Conservation (phyloP, 1,140 invertebrate species). For the Caerostris darwini region DNA sequence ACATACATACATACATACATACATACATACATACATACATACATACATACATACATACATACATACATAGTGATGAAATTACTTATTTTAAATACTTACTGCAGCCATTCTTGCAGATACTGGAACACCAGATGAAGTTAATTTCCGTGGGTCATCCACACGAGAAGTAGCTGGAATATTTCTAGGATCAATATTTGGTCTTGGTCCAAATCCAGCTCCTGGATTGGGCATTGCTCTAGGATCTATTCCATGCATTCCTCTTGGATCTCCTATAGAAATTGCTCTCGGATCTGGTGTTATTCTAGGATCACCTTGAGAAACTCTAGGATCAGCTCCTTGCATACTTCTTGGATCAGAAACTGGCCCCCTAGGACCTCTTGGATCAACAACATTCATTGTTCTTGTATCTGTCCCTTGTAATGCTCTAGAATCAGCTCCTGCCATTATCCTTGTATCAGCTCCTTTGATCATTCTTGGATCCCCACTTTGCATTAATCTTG, state of each 20-base stretch:
- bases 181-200: not conserved
- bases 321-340: constrained; percentile 27
- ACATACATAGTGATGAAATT: not conserved
- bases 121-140: not conserved
- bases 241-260: not conserved
- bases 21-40: not conserved
- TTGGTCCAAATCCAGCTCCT: not conserved
- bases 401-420: constrained; percentile 9
- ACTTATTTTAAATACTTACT: constrained; percentile 8
- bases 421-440: constrained; percentile 19
- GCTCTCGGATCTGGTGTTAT: not conserved
- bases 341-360: not conserved
- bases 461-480: constrained; percentile 41
- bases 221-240: not conserved
- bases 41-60: constrained; percentile 34
- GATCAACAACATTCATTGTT: not conserved
- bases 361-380: constrained; percentile 8
- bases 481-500: not conserved
- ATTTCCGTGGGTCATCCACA: constrained; percentile 60
- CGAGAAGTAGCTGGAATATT: not conserved
- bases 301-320: constrained; percentile 16
- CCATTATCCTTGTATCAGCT: constrained; percentile 36
- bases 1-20: constrained; percentile 7
- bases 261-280: not conserved
- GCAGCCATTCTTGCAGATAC: not conserved